Conservation (phyloP, 2,113 vertebrate species). For the Microcebus griseorufus region DNA sequence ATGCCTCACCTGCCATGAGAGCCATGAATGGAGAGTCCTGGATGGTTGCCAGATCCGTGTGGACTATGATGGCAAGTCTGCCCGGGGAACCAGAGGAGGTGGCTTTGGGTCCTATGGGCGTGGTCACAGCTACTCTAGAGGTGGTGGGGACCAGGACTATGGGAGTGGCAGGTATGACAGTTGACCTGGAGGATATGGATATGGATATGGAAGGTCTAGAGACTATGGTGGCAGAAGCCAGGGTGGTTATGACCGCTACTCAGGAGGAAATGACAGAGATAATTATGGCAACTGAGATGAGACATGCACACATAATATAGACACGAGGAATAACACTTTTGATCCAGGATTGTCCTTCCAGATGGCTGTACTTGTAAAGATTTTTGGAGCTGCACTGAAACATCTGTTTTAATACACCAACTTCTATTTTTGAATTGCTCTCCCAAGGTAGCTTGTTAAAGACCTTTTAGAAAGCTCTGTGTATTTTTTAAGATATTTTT, state of each 20-base stretch:
- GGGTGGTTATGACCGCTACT: slow-evolving; percentile 78
- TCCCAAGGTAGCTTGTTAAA: too few species aligned
- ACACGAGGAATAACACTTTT: slow-evolving; percentile 77
- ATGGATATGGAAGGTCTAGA: slow-evolving; percentile 74
- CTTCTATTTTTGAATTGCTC: too few species aligned
- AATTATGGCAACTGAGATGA: slow-evolving; percentile 77
- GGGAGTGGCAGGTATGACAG: slow-evolving; percentile 85
- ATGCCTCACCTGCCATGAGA: slow-evolving; percentile 81
- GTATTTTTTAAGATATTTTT: neutral
- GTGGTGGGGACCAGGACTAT: slow-evolving; percentile 84
- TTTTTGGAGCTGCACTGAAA: too few species aligned
- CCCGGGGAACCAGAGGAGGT: slow-evolving; percentile 83
- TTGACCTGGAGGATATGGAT: slow-evolving; percentile 82
- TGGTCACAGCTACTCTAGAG: slow-evolving; percentile 85
- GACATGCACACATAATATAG: slow-evolving; percentile 50
- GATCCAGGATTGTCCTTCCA: slow-evolving; percentile 75
- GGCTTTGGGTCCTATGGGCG: slow-evolving; percentile 85
- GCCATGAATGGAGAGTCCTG: slow-evolving; percentile 93
- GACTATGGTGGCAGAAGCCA: slow-evolving; percentile 82
- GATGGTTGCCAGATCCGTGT: slow-evolving; percentile 91
- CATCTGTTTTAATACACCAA: too few species aligned
- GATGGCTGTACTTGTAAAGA: slow-evolving; percentile 60
- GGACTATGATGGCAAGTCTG: slow-evolving; percentile 91
- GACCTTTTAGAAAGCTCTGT: slow-evolving; percentile 31
- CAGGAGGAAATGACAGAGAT: slow-evolving; percentile 80